phyloP scores from a whole-genome alignment of 2,888 invertebrate genomes.

The Tipula lateralis region DNA sequence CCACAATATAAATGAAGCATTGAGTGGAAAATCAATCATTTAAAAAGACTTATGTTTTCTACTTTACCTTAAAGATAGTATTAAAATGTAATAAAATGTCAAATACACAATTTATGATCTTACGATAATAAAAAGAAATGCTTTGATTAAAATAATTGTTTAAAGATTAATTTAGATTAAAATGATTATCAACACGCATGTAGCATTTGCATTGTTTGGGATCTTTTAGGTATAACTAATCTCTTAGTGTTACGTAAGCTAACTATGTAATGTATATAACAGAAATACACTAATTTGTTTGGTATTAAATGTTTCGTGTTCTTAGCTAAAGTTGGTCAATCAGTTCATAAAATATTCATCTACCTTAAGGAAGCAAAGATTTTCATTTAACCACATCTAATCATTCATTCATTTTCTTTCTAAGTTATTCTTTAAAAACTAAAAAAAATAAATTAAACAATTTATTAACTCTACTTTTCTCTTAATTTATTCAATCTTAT shows the following conservation, averaged over 20 bases:
- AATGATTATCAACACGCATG: not conserved
- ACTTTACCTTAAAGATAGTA: too few species aligned
- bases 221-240: too few species aligned
- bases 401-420: not conserved
- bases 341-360: not conserved
- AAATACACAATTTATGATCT: not conserved
- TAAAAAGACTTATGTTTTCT: too few species aligned
- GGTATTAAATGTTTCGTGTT: not conserved
- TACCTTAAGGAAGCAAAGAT: not conserved
- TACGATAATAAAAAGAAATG: not conserved
- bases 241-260: too few species aligned
- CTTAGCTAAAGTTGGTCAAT: not conserved
- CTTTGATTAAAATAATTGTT: not conserved
- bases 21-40: too few species aligned
- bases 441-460: not conserved
- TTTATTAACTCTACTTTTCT: not conserved
- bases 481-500: slow-evolving; percentile 19
- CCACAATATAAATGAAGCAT: too few species aligned
- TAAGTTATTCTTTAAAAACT: slow-evolving; percentile 2
- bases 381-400: not conserved
- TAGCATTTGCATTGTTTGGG: not conserved
- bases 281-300: not conserved
- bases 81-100: too few species aligned
- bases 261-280: too few species aligned
- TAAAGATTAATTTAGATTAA: slow-evolving; percentile 1